Percentiles rank a stretch among this genome's conserved stretches.
These are phyloP conservation scores for Enoplosus armatus DNA, from an alignment of 2,797 vertebrate species.

Conservation along the genomic window DNA sequence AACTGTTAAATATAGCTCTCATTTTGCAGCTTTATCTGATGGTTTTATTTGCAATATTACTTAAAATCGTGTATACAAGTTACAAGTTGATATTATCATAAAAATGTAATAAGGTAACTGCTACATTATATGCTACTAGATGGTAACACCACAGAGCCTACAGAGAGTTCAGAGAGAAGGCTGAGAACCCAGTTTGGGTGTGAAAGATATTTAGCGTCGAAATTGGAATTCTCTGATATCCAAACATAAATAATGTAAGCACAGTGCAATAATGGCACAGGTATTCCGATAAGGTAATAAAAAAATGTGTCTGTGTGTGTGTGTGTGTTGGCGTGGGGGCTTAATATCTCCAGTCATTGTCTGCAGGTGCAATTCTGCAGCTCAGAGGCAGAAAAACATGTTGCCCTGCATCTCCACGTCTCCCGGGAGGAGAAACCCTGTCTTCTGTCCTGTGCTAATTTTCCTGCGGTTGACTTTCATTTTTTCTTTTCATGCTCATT, in stretches of 20 bases:
- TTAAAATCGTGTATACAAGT: background rate
- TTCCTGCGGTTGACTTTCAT: background rate
- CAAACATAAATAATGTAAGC: slow-evolving; percentile 53
- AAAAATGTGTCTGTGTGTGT: slow-evolving; percentile 11
- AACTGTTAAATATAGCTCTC: background rate
- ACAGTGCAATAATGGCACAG: slow-evolving; percentile 28
- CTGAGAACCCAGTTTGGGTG: background rate
- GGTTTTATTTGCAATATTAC: background rate
- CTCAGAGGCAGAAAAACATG: slow-evolving; percentile 21
- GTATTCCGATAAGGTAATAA: slow-evolving; percentile 28
- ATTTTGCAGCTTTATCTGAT: background rate
- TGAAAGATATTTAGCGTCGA: slow-evolving; percentile 33
- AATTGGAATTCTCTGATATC: slow-evolving; percentile 45
- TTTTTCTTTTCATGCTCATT: slow-evolving; percentile 5
- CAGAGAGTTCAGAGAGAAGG: background rate
- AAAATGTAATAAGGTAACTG: background rate
- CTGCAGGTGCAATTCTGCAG: slow-evolving; percentile 36
- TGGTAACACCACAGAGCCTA: background rate
- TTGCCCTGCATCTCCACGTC: slow-evolving; percentile 24
- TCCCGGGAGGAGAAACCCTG: slow-evolving; percentile 27
- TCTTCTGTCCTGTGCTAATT: slow-evolving; percentile 10
- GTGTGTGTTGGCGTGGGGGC: slow-evolving; percentile 4
- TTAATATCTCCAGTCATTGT: slow-evolving; percentile 42
- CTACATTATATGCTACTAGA: background rate
- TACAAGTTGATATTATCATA: background rate